These are phyloP conservation scores for Euglossa dilemma DNA, from an alignment of 1,140 invertebrate genomes.

Conservation along the genomic window DNA sequence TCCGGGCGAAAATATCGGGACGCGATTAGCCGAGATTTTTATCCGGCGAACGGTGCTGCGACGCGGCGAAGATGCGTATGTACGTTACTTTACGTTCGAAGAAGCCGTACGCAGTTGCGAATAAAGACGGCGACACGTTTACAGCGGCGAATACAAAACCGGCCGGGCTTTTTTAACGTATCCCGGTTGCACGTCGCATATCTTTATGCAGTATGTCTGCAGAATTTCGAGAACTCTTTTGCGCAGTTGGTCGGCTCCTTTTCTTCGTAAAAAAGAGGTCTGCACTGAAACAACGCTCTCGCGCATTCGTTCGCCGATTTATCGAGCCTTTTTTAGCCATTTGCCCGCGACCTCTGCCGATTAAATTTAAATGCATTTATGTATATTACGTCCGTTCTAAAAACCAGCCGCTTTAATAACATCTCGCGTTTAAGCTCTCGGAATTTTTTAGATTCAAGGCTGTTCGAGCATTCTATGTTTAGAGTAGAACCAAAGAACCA, in stretches of 20 bases:
- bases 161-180: conserved; percentile 38
- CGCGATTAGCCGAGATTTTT: background rate
- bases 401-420: conserved; percentile 27
- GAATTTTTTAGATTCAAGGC: conserved; percentile 18
- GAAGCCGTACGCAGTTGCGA: conserved; percentile 8
- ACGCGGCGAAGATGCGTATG: background rate
- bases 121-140: conserved; percentile 49
- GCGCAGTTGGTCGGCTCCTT: conserved; percentile 26
- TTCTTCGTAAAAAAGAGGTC: background rate
- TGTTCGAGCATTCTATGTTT: background rate
- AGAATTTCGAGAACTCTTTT: conserved; percentile 58
- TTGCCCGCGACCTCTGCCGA: conserved; percentile 14
- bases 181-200: conserved; percentile 33
- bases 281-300: background rate
- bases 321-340: conserved; percentile 25
- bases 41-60: background rate
- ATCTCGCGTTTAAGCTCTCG: background rate
- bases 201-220: conserved; percentile 46
- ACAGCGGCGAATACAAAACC: conserved; percentile 41
- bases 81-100: conserved; percentile 1
- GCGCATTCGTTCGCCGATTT: conserved; percentile 16
- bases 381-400: conserved; percentile 27
- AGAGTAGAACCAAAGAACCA: background rate
- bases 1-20: background rate
- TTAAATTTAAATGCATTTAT: conserved; percentile 43